Evolutionary conservation across 2,113 vertebrate genomes (phyloP).

Genomic region (Equus przewalskii): DNA sequence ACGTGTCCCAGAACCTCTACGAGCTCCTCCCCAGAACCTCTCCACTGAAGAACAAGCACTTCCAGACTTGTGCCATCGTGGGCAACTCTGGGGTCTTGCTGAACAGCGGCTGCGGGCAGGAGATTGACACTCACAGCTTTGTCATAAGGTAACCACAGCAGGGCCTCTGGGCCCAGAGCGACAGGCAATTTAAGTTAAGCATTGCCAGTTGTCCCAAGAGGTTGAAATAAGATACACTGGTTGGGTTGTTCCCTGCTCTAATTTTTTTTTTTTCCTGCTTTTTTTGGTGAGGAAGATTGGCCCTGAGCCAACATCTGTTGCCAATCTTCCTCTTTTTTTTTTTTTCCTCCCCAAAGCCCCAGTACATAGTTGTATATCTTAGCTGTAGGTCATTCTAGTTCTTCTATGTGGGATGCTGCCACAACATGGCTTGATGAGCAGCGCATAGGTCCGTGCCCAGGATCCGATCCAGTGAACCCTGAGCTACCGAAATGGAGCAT

Average conservation of each 20-base stretch:
- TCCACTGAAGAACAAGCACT: constrained; percentile 95
- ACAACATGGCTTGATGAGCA: too few species aligned
- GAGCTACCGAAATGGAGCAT: too few species aligned
- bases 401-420: too few species aligned
- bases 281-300: too few species aligned
- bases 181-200: not conserved
- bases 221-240: not conserved
- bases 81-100: constrained; percentile 97
- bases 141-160: constrained; percentile 92
- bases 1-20: constrained; percentile 96
- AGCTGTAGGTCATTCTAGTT: too few species aligned
- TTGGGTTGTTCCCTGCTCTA: not conserved
- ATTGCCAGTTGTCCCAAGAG: not conserved
- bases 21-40: constrained; percentile 94
- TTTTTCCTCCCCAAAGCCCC: too few species aligned
- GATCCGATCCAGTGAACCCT: too few species aligned
- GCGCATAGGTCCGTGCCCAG: too few species aligned
- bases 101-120: constrained; percentile 95
- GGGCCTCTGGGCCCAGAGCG: not conserved
- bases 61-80: constrained; percentile 95
- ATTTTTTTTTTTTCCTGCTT: too few species aligned
- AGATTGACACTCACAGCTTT: constrained; percentile 96
- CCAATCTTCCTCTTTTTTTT: too few species aligned
- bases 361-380: too few species aligned
- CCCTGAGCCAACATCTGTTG: too few species aligned